A percentile compares a stretch with the other conserved stretches of the same genome.
Evolutionary conservation across 2,113 vertebrate species (phyloP).

Genomic region (Callithrix jacchus): DNA sequence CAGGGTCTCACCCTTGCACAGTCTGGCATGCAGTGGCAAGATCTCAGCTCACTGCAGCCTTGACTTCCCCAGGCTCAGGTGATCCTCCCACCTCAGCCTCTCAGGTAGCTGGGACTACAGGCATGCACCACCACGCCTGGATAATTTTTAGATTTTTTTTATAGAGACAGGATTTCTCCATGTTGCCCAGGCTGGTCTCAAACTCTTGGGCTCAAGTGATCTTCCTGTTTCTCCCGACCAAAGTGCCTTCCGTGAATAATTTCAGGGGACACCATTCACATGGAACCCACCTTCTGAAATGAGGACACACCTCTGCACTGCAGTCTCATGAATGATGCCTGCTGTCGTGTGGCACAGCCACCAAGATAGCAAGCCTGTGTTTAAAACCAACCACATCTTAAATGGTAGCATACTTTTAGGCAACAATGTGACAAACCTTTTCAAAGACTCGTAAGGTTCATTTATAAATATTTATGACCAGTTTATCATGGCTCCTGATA

Average conservation of each 20-base stretch:
- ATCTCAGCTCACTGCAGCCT: too few species aligned
- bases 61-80: too few species aligned
- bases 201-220: too few species aligned
- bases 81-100: too few species aligned
- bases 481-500: neutral
- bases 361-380: neutral
- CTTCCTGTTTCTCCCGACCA: too few species aligned
- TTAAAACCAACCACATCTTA: neutral
- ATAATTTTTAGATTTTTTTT: too few species aligned
- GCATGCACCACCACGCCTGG: too few species aligned
- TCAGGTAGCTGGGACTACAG: too few species aligned
- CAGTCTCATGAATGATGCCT: neutral
- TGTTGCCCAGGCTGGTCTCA: too few species aligned
- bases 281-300: neutral
- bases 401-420: neutral
- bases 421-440: neutral
- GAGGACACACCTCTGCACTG: neutral
- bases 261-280: neutral
- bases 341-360: neutral
- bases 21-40: too few species aligned
- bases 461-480: neutral
- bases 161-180: too few species aligned
- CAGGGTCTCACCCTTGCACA: too few species aligned
- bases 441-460: neutral
- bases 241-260: neutral